Evolutionary conservation across 2,797 vertebrate species (phyloP).

Genomic region (Emys orbicularis): DNA sequence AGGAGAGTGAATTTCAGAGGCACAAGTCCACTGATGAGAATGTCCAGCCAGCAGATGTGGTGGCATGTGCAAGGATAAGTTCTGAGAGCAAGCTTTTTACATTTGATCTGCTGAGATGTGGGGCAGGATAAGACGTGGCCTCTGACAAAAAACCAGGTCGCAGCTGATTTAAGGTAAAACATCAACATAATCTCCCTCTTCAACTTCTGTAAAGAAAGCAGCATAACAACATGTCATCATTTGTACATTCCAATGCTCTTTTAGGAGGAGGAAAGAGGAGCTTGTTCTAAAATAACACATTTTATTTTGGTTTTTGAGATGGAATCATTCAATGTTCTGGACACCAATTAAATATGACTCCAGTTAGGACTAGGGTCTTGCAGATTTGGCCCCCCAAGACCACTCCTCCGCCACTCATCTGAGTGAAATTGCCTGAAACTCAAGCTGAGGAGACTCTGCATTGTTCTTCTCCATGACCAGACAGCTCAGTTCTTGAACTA

Average conservation of each 20-base stretch:
- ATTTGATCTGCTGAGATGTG: accelerated
- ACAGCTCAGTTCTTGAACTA: background rate
- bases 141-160: accelerated
- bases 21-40: accelerated
- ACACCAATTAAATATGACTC: accelerated
- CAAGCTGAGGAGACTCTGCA: background rate
- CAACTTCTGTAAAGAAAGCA: conserved; percentile 48
- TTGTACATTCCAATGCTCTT: background rate
- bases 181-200: conserved; percentile 6
- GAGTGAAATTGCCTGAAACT: background rate
- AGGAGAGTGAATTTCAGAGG: background rate
- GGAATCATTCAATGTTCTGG: background rate
- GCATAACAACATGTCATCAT: too few relatives aligned
- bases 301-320: background rate
- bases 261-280: background rate
- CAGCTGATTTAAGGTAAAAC: conserved; percentile 48
- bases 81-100: background rate
- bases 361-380: accelerated
- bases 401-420: accelerated
- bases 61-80: background rate
- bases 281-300: background rate
- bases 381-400: background rate
- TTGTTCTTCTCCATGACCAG: background rate
- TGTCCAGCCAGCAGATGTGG: background rate
- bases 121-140: accelerated